Evolutionary conservation across 2,888 invertebrate species (phyloP).

Genomic region (Pterostichus madidus): DNA sequence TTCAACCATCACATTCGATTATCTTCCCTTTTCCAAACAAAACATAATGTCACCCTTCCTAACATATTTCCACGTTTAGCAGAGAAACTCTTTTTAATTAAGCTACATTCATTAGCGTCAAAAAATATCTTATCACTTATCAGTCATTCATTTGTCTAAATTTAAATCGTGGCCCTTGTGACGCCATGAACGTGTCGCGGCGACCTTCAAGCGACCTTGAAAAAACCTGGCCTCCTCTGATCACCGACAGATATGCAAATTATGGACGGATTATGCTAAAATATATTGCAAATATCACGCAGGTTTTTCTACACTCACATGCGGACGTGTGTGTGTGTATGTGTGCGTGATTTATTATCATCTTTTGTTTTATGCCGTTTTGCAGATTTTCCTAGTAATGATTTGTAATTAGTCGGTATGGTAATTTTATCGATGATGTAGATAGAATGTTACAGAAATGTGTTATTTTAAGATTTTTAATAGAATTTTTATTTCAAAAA

Average conservation of each 20-base stretch:
- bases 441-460: background rate
- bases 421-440: conserved; percentile 24
- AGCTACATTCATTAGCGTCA: background rate
- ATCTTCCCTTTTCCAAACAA: background rate
- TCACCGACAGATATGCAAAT: conserved; percentile 48
- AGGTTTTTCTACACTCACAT: conserved; percentile 30
- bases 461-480: background rate
- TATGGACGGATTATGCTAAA: conserved; percentile 32
- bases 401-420: conserved; percentile 28
- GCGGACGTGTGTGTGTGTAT: background rate
- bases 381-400: conserved; percentile 1
- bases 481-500: background rate
- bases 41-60: background rate
- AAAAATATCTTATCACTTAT: conserved; percentile 33
- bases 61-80: background rate
- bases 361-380: conserved; percentile 36
- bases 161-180: conserved; percentile 16
- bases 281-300: conserved; percentile 34
- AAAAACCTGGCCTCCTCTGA: conserved; percentile 9
- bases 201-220: conserved; percentile 36
- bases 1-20: background rate
- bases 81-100: background rate
- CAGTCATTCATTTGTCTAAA: conserved; percentile 13
- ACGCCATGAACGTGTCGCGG: background rate
- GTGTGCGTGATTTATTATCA: conserved; percentile 34